These are phyloP conservation scores for Incurvaria masculella DNA, from an alignment of 2,888 invertebrate species.

Conservation along the genomic window DNA sequence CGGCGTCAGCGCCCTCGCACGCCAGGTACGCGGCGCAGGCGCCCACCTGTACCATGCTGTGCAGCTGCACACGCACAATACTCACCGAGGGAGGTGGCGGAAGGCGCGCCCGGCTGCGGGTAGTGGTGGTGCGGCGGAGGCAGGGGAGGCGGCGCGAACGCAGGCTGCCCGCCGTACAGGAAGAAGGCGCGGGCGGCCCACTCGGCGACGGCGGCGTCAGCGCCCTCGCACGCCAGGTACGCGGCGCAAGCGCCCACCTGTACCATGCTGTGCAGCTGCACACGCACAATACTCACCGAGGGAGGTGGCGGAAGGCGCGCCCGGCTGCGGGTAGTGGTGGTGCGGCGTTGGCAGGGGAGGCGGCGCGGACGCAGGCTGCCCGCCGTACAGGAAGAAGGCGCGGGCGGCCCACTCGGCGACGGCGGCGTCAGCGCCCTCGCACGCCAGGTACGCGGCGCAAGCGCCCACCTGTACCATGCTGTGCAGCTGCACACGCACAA, in stretches of 20 bases:
- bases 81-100: not conserved
- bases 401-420: slow-evolving; percentile 85
- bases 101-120: not conserved
- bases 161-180: slow-evolving; percentile 83
- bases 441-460: slow-evolving; percentile 82
- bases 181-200: slow-evolving; percentile 93
- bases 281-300: too few relatives aligned
- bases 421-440: slow-evolving; percentile 59
- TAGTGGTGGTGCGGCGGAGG: slow-evolving; percentile 7
- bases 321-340: not conserved
- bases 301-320: not conserved
- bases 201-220: slow-evolving; percentile 65
- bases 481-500: slow-evolving; percentile 42
- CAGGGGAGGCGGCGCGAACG: slow-evolving; percentile 26
- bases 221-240: slow-evolving; percentile 74
- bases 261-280: slow-evolving; percentile 65
- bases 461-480: slow-evolving; percentile 87
- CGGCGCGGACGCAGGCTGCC: slow-evolving; percentile 57
- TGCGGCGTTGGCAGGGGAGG: slow-evolving; percentile 21
- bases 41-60: slow-evolving; percentile 84
- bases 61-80: too few relatives aligned
- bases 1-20: slow-evolving; percentile 60
- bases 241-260: slow-evolving; percentile 90
- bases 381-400: slow-evolving; percentile 90
- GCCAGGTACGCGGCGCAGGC: slow-evolving; percentile 85